Evolutionary conservation across 2,888 invertebrate genomes (phyloP), one percentile per base, ranked within the genome.

Genomic region (Sinelater perroti): DNA sequence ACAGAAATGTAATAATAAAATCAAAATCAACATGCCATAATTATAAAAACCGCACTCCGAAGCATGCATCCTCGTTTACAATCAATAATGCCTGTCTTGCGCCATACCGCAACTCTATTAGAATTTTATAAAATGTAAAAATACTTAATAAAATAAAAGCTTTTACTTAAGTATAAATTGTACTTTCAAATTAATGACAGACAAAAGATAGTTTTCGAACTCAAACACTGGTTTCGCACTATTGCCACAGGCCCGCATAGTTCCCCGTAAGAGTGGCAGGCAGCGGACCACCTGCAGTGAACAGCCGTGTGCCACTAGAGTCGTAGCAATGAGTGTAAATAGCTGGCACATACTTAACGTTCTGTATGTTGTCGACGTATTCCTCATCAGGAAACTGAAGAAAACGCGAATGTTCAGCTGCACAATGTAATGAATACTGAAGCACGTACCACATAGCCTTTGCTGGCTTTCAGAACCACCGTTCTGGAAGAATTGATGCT

Each of bases 271-370:
- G 82, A 49, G 91, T 92, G 1, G 94, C 93, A 17, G 95, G 94
- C 50, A 97, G 82, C 1, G 97, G 97, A 0, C 97, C 97, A 5
- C 97, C 97, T 6, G 96, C 97, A 0, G 95, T 90, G 81, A 97
- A 97, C 28, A 97, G 83, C 53, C 95, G 81, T 8, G 95, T 95
- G 8, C 96, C 95, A 63, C 91, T 92, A 67, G 88, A 86, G 78
- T 97, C 96, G 77, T 96, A 97, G 79, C 95, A 95, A 76, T 97
- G 97, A 1, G 97, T 96, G 79, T 97, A 97, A 71, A 97, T 94
- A 11, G 97, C 97, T 20, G 95, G 90, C 58, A 91, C 90, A 78
- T 96, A 94, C 79, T 93, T 91, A 53, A 90, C 87, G 69, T 90
- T 89, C 79, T 91, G 91, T 71, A 90, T 87, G 2, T 91, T 91